A percentile compares a stretch with the other conserved stretches of the same genome.
Evolutionary conservation across 2,797 vertebrate species (phyloP).

Genomic region (Argya squamiceps): DNA sequence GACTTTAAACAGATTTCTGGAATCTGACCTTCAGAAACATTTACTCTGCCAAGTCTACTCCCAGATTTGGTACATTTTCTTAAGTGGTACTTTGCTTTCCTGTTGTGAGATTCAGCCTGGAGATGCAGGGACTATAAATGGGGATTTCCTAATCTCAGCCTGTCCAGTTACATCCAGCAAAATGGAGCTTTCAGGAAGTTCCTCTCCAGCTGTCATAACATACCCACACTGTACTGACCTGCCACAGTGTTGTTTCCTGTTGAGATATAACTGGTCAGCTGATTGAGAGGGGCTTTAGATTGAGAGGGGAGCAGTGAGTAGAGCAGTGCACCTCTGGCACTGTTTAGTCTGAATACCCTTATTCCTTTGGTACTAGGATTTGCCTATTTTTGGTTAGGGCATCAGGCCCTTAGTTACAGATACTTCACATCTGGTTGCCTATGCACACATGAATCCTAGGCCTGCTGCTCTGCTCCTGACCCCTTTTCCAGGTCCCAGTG

Average conservation of each 20-base stretch:
- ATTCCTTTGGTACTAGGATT: background rate
- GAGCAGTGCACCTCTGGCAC: background rate
- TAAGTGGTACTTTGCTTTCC: conserved; percentile 6
- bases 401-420: background rate
- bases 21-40: conserved; percentile 25
- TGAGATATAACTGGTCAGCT: background rate
- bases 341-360: background rate
- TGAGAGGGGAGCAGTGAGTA: background rate
- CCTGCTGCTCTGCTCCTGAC: background rate
- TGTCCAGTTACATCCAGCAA: background rate
- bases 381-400: background rate
- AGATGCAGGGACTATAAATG: background rate
- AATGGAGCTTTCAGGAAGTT: background rate
- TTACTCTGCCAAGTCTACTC: conserved; percentile 8
- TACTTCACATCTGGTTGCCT: background rate
- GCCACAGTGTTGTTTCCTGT: background rate
- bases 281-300: background rate
- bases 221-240: fast-evolving
- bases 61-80: conserved; percentile 13
- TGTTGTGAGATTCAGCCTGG: background rate
- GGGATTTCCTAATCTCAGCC: conserved; percentile 15
- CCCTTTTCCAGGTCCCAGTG: background rate
- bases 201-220: conserved; percentile 30
- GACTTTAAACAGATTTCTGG: conserved; percentile 39
- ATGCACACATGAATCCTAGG: background rate